A percentile compares a stretch with the other conserved stretches of the same genome.
Conservation (phyloP, 2,888 invertebrate species). For the Erebia ligea region DNA sequence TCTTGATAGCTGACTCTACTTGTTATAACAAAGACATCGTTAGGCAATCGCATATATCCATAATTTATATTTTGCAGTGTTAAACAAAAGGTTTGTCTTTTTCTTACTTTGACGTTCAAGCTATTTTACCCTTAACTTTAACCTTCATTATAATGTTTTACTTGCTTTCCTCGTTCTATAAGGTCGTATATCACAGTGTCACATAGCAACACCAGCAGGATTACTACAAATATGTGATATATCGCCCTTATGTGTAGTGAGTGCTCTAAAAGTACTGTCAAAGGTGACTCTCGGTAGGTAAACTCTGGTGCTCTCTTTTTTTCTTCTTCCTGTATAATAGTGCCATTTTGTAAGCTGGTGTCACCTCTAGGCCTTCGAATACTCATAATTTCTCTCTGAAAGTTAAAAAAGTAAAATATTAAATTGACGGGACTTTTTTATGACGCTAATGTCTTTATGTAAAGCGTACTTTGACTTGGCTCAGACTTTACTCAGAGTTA, state of each 20-base stretch:
- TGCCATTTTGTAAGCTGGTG: conserved; percentile 49
- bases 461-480: too few species aligned
- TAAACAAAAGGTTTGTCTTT: too few species aligned
- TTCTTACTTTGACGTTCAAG: neutral
- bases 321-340: conserved; percentile 46
- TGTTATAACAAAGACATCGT: too few species aligned
- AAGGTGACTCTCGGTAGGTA: conserved; percentile 88
- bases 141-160: conserved; percentile 45
- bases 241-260: conserved; percentile 90
- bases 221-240: conserved; percentile 92
- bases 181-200: conserved; percentile 89
- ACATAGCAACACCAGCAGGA: conserved; percentile 87
- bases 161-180: conserved; percentile 89
- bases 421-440: neutral
- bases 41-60: too few species aligned
- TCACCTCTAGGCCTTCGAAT: conserved; percentile 46
- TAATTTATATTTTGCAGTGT: too few species aligned
- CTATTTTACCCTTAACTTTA: neutral
- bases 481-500: too few species aligned
- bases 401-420: conserved; percentile 18
- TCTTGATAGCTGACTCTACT: too few species aligned
- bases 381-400: conserved; percentile 36
- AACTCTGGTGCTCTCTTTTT: conserved; percentile 74
- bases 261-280: conserved; percentile 90
- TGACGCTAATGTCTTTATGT: too few species aligned